These are phyloP conservation scores for Laticauda colubrina DNA, from an alignment of 2,113 vertebrate species.

Conservation along the genomic window DNA sequence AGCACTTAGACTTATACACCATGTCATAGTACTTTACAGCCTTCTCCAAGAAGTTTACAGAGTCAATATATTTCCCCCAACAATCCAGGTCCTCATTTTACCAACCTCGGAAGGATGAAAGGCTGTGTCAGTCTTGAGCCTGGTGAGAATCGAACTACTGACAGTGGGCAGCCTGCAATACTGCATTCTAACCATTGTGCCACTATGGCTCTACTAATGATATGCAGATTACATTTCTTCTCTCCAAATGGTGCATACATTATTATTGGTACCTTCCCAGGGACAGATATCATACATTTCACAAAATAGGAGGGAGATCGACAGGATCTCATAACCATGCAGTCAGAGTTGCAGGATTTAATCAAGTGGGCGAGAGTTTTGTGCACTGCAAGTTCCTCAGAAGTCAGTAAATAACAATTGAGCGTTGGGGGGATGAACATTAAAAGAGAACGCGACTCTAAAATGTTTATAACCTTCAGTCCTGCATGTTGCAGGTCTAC, in stretches of 20 bases:
- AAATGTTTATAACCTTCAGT: background rate
- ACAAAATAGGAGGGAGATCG: slow-evolving; percentile 4
- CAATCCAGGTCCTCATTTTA: too few species aligned
- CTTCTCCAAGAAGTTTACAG: too few species aligned
- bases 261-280: slow-evolving; percentile 2
- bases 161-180: too few species aligned
- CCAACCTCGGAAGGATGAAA: too few species aligned
- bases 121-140: too few species aligned
- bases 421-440: background rate
- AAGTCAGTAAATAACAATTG: slow-evolving; percentile 24
- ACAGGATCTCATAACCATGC: slow-evolving; percentile 10
- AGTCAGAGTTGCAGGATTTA: slow-evolving; percentile 19
- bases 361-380: slow-evolving; percentile 25
- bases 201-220: too few species aligned
- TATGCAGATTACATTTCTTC: slow-evolving; percentile 1
- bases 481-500: background rate
- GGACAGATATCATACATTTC: slow-evolving; percentile 20
- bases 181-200: too few species aligned
- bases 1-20: too few species aligned
- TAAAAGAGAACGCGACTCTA: background rate
- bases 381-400: background rate
- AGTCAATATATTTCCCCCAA: too few species aligned
- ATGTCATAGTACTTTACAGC: too few species aligned
- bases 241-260: background rate
- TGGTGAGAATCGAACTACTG: too few species aligned